Conservation (phyloP, 2,888 invertebrate genomes). For the Odontocolon sp. region DNA sequence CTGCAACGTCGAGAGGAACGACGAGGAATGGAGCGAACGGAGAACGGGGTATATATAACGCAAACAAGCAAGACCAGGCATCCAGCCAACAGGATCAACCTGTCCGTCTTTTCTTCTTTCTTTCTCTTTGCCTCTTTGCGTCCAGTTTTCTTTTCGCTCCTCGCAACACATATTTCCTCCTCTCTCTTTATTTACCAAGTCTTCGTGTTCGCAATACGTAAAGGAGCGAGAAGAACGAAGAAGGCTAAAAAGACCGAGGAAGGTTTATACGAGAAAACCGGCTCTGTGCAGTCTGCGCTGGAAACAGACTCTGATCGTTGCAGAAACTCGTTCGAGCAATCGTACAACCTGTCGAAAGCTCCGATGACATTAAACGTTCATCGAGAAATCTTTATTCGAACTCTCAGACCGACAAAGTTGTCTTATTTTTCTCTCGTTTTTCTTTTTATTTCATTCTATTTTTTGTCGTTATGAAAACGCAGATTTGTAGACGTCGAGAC, state of each 20-base stretch:
- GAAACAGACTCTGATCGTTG: not conserved
- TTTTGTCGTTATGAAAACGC: too few species aligned
- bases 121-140: slow-evolving; percentile 30
- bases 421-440: not conserved
- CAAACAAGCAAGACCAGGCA: not conserved
- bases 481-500: too few species aligned
- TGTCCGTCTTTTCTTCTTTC: slow-evolving; percentile 50
- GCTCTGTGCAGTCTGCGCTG: not conserved
- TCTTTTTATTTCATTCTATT: not conserved
- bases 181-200: not conserved
- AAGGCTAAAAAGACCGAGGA: not conserved
- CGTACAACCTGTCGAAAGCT: not conserved
- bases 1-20: too few species aligned
- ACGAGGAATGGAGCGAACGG: not conserved
- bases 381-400: not conserved
- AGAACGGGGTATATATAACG: slow-evolving; percentile 41
- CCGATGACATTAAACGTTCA: not conserved
- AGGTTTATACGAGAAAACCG: not conserved
- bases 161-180: not conserved
- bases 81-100: slow-evolving; percentile 58
- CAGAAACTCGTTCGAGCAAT: not conserved
- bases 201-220: too few species aligned
- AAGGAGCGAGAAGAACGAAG: not conserved
- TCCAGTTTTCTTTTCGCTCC: slow-evolving; percentile 35
- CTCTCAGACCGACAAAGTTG: too few species aligned